Percentiles rank a stretch among this genome's conserved stretches.
Conservation (phyloP, 2,888 invertebrate genomes). For the Mythimna loreyi region DNA sequence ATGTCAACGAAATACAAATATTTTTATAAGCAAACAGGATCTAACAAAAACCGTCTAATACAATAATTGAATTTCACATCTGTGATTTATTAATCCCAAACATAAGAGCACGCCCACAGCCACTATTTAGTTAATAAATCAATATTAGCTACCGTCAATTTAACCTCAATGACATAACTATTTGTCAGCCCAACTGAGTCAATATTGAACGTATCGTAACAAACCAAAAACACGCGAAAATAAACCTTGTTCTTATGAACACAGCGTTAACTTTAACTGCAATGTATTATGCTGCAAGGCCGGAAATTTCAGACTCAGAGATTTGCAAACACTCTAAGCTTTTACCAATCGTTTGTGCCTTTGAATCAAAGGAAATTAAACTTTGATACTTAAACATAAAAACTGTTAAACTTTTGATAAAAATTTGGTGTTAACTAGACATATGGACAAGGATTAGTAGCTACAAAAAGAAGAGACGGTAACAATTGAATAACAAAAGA, state of each 20-base stretch:
- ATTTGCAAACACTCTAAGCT: constrained; percentile 52
- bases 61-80: constrained; percentile 13
- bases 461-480: constrained; percentile 30
- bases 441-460: constrained; percentile 33
- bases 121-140: constrained; percentile 61
- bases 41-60: constrained; percentile 3
- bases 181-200: constrained; percentile 71
- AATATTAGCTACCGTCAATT: constrained; percentile 69
- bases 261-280: constrained; percentile 1
- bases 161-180: constrained; percentile 68
- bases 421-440: neutral
- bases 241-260: constrained; percentile 12
- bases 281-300: constrained; percentile 2
- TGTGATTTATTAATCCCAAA: constrained; percentile 42
- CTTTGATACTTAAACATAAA: neutral
- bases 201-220: constrained; percentile 59
- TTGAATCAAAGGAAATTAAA: constrained; percentile 17
- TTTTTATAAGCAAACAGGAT: neutral
- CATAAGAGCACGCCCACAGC: constrained; percentile 39
- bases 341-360: constrained; percentile 9
- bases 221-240: constrained; percentile 17
- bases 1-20: neutral
- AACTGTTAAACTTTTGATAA: neutral
- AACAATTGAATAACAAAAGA: constrained; percentile 48
- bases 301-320: constrained; percentile 36